Percentiles rank a stretch among this genome's conserved stretches.
These are phyloP conservation scores for Galerucella pusilla DNA, from an alignment of 2,888 invertebrate species.

Conservation along the genomic window DNA sequence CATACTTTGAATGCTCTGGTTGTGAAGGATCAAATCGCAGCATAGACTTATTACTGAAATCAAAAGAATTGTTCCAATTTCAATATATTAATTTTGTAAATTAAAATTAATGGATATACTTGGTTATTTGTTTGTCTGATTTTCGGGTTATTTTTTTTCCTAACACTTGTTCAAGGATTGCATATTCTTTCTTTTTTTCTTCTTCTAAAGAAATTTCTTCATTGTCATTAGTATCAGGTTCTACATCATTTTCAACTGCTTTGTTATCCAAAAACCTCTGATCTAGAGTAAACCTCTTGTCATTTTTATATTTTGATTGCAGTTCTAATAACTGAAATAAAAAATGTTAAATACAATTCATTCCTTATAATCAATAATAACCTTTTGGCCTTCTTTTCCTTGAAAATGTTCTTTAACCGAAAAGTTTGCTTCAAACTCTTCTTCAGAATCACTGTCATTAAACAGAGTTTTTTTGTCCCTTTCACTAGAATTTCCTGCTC, in stretches of 20 bases:
- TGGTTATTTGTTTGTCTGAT: slow-evolving; percentile 34
- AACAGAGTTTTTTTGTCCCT: slow-evolving; percentile 60
- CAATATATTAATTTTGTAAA: neutral
- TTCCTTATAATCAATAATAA: slow-evolving; percentile 43
- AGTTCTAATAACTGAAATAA: slow-evolving; percentile 72
- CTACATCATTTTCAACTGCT: slow-evolving; percentile 57
- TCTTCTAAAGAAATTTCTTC: slow-evolving; percentile 52
- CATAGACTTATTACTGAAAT: slow-evolving; percentile 64
- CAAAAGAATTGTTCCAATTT: neutral
- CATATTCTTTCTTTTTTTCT: slow-evolving; percentile 65
- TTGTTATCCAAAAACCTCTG: slow-evolving; percentile 76
- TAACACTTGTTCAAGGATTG: slow-evolving; percentile 65
- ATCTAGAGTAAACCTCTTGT: slow-evolving; percentile 81
- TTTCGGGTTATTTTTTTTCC: slow-evolving; percentile 54
- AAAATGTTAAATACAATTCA: neutral
- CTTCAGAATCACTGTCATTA: slow-evolving; percentile 48
- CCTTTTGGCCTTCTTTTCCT: slow-evolving; percentile 74
- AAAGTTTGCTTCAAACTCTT: slow-evolving; percentile 68
- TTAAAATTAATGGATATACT: slow-evolving; percentile 27
- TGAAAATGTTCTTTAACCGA: slow-evolving; percentile 75
- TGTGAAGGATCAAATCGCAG: slow-evolving; percentile 75
- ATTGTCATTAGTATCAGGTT: slow-evolving; percentile 52
- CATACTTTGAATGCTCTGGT: slow-evolving; percentile 73
- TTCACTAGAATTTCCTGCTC: slow-evolving; percentile 38
- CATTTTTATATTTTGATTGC: slow-evolving; percentile 79